Evolutionary conservation across 2,797 vertebrate species (phyloP).

Genomic region (Anomalospiza imberbis): DNA sequence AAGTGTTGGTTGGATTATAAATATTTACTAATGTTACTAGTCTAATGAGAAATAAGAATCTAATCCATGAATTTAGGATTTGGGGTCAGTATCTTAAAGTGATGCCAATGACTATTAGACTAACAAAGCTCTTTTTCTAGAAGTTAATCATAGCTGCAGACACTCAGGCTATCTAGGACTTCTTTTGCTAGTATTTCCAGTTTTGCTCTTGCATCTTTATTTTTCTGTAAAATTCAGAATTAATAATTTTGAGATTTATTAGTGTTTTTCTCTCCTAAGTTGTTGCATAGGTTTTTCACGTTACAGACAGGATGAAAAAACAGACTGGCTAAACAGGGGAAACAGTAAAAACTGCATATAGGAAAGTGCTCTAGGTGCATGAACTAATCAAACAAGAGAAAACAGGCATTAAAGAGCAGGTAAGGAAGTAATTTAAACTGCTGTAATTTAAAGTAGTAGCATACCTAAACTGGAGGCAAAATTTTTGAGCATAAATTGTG

Average conservation of each 20-base stretch:
- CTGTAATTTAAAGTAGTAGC: not conserved
- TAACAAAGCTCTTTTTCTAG: not conserved
- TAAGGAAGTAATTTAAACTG: conserved; percentile 11
- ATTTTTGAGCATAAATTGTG: not conserved
- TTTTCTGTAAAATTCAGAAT: not conserved
- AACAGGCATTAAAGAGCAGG: not conserved
- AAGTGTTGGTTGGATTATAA: not conserved
- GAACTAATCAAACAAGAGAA: conserved; percentile 19
- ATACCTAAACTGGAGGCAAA: not conserved
- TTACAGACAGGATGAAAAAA: not conserved
- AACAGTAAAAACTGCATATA: not conserved
- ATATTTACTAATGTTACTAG: not conserved
- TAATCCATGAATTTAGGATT: not conserved
- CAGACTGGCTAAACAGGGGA: not conserved
- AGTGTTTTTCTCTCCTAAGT: not conserved
- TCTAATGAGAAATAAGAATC: not conserved
- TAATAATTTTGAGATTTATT: not conserved
- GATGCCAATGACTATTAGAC: not conserved
- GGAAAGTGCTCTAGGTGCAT: not conserved
- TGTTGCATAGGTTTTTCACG: not conserved
- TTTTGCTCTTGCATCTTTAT: not conserved
- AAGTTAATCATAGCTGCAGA: not conserved
- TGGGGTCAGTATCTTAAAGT: not conserved
- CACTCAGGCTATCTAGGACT: not conserved
- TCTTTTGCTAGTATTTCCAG: not conserved